Conservation (phyloP, 2,888 invertebrate genomes). For the Polyommatus icarus region DNA sequence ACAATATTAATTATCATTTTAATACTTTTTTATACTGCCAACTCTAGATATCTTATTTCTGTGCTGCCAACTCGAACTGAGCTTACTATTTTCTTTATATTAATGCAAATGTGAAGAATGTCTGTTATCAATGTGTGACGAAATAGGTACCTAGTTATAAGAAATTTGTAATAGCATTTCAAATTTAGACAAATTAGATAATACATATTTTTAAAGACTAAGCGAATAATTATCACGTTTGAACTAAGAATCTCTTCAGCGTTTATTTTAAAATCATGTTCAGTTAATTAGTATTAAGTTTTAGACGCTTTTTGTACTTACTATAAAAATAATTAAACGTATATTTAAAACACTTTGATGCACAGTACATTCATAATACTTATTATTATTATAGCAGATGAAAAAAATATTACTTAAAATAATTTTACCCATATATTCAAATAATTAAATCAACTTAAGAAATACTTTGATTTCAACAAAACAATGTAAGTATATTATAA, state of each 20-base stretch:
- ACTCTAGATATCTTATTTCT: too few relatives aligned
- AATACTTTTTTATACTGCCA: background rate
- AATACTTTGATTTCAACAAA: too few relatives aligned
- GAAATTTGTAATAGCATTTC: conserved; percentile 21
- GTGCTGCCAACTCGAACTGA: too few relatives aligned
- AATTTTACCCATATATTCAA: too few relatives aligned
- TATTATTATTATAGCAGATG: background rate
- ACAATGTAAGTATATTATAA: too few relatives aligned
- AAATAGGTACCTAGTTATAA: too few relatives aligned
- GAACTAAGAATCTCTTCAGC: conserved; percentile 18
- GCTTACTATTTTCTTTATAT: background rate
- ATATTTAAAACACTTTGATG: background rate
- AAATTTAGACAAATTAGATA: conserved; percentile 19
- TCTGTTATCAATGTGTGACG: conserved; percentile 17
- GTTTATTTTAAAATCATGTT: background rate
- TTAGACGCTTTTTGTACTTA: background rate
- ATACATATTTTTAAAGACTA: conserved; percentile 13
- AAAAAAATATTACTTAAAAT: background rate
- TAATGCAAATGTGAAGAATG: background rate
- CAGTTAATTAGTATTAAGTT: background rate
- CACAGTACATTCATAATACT: background rate
- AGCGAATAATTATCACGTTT: conserved; percentile 31
- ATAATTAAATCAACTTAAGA: too few relatives aligned
- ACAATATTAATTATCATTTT: too few relatives aligned
- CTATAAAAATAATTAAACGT: background rate